A percentile compares a stretch with the other conserved stretches of the same genome.
Conservation (phyloP, 35 echinoderm and acorn worm genomes). For the Diadema setosum region DNA sequence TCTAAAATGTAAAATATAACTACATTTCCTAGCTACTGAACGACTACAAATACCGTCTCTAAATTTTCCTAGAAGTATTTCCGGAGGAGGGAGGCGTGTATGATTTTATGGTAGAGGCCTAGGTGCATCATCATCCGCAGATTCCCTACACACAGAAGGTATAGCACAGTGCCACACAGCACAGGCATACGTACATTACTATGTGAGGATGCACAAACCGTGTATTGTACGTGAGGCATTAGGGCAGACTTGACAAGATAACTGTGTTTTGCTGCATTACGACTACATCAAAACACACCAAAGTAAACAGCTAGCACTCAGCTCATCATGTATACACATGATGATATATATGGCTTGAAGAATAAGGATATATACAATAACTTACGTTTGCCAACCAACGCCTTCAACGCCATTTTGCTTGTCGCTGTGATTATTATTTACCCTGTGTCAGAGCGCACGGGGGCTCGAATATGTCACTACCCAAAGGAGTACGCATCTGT, state of each 20-base stretch:
- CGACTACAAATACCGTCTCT: too few species aligned
- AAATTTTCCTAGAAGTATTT: too few species aligned
- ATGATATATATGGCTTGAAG: background rate
- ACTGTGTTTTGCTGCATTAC: too few species aligned
- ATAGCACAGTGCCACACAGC: too few species aligned
- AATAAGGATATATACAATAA: background rate
- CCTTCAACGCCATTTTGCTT: slow-evolving; percentile 90
- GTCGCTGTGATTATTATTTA: background rate
- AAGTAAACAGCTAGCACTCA: background rate
- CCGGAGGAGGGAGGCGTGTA: too few species aligned
- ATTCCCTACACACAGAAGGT: too few species aligned
- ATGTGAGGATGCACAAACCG: background rate
- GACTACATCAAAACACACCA: background rate
- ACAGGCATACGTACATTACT: too few species aligned
- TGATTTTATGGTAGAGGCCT: too few species aligned
- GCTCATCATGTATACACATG: background rate
- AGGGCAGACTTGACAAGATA: background rate
- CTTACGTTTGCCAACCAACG: slow-evolving; percentile 85
- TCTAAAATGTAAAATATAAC: too few species aligned
- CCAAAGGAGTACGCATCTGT: background rate
- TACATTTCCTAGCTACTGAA: too few species aligned
- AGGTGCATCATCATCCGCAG: too few species aligned
- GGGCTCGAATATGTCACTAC: background rate
- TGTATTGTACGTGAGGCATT: background rate
- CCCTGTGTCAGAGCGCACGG: background rate